Conservation (phyloP, 2,888 invertebrate genomes). For the Linhomoeus sp. region DNA sequence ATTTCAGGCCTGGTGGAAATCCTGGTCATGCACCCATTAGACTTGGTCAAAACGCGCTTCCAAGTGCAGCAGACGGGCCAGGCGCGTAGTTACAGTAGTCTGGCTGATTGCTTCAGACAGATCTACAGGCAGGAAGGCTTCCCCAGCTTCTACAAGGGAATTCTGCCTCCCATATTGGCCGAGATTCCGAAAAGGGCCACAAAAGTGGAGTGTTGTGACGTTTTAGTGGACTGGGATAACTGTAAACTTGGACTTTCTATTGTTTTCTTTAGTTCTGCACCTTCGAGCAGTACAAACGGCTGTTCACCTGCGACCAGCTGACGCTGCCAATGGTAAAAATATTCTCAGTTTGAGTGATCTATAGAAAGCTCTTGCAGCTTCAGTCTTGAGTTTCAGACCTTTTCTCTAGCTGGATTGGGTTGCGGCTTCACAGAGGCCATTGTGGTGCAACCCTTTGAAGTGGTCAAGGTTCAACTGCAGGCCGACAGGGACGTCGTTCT, state of each 20-base stretch:
- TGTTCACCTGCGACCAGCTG: conserved; percentile 50
- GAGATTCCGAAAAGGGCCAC: conserved; percentile 86
- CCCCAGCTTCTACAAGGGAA: conserved; percentile 39
- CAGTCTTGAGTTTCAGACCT: conserved; percentile 43
- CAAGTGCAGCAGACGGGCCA: conserved; percentile 47
- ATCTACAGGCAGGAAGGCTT: conserved; percentile 66
- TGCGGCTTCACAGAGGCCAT: conserved; percentile 79
- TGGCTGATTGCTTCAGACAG: conserved; percentile 65
- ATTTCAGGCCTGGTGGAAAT: conserved; percentile 61
- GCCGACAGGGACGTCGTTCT: conserved; percentile 12
- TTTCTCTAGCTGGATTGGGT: conserved; percentile 62
- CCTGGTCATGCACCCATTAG: conserved; percentile 84
- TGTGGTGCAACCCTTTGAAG: conserved; percentile 80
- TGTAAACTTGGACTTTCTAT: too few species aligned
- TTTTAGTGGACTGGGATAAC: too few species aligned
- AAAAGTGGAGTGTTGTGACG: too few species aligned
- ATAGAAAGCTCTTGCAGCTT: conserved; percentile 4
- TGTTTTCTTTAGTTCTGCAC: conserved; percentile 60
- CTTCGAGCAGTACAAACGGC: conserved; percentile 72
- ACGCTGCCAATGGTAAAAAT: conserved; percentile 48
- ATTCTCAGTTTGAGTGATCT: too few species aligned
- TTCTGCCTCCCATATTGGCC: conserved; percentile 70
- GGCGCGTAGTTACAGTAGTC: conserved; percentile 47
- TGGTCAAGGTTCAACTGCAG: conserved; percentile 53
- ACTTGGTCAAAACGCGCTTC: conserved; percentile 71